Percentiles rank a stretch among this genome's conserved stretches.
Evolutionary conservation across 2,888 invertebrate species (phyloP).

Genomic region (Tyria jacobaeae): DNA sequence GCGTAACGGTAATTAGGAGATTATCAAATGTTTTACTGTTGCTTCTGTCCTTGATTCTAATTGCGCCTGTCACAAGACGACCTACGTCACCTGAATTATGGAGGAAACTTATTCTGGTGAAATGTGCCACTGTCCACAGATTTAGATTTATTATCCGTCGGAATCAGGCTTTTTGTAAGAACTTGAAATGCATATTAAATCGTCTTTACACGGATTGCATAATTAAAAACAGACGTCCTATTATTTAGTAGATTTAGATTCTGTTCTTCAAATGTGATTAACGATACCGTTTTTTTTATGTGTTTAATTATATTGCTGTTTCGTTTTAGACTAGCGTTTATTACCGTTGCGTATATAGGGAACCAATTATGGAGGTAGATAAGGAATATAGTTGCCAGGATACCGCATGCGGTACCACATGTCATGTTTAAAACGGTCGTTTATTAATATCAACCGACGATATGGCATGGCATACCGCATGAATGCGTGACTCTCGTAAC

Average conservation of each 20-base stretch:
- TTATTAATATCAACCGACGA: constrained; percentile 27
- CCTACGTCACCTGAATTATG: constrained; percentile 43
- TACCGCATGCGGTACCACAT: constrained; percentile 20
- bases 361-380: constrained; percentile 20
- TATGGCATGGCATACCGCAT: not conserved
- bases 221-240: constrained; percentile 1
- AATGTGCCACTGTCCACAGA: constrained; percentile 41
- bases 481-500: constrained; percentile 2
- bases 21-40: constrained; percentile 41
- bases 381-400: too few relatives aligned
- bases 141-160: constrained; percentile 45
- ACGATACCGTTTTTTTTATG: constrained; percentile 10
- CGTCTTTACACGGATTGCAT: constrained; percentile 18
- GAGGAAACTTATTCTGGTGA: constrained; percentile 42
- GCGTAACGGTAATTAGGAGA: constrained; percentile 43
- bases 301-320: constrained; percentile 3
- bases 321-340: not conserved
- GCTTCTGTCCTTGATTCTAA: constrained; percentile 47
- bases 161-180: constrained; percentile 28
- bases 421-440: constrained; percentile 38
- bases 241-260: constrained; percentile 10
- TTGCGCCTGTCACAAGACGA: constrained; percentile 40
- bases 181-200: constrained; percentile 16
- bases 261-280: constrained; percentile 10
- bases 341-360: constrained; percentile 12